A percentile compares a stretch with the other conserved stretches of the same genome.
phyloP scores from a whole-genome alignment of 2,797 vertebrate genomes.

The Lates japonicus region DNA sequence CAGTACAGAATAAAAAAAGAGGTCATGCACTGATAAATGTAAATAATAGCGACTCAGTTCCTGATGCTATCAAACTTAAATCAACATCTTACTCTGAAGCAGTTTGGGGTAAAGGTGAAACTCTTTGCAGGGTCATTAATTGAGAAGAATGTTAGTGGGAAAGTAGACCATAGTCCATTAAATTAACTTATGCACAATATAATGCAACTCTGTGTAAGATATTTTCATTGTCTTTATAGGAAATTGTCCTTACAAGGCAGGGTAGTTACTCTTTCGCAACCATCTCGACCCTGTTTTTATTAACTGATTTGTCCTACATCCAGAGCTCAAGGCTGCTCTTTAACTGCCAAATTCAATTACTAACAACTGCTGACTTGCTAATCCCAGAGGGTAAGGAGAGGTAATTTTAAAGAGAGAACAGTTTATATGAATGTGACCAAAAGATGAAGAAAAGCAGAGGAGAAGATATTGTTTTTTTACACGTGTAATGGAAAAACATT shows the following conservation, averaged over 20 bases:
- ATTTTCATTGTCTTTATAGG: neutral
- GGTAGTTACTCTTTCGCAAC: slow-evolving; percentile 53
- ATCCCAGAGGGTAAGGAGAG: slow-evolving; percentile 5
- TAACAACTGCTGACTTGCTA: slow-evolving; percentile 30
- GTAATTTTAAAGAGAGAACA: neutral
- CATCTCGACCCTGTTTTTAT: slow-evolving; percentile 17
- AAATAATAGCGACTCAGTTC: neutral
- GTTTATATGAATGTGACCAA: neutral
- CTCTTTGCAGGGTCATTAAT: neutral
- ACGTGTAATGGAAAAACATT: neutral
- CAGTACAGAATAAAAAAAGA: slow-evolving; percentile 4
- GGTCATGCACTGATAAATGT: slow-evolving; percentile 4
- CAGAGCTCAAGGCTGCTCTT: slow-evolving; percentile 1
- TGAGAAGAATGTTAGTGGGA: neutral
- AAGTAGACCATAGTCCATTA: neutral
- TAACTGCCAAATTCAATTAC: slow-evolving; percentile 49
- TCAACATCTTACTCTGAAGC: neutral
- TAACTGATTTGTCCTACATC: slow-evolving; percentile 32
- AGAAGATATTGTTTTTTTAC: neutral
- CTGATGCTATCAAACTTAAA: neutral
- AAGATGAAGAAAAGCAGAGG: neutral
- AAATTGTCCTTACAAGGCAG: slow-evolving; percentile 23
- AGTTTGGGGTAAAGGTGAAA: neutral
- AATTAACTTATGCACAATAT: too few species aligned
- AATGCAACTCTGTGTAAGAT: too few species aligned